A percentile compares a stretch with the other conserved stretches of the same genome.
Evolutionary conservation across 2,888 invertebrate species (phyloP).

Genomic region (Pyrgus malvae): DNA sequence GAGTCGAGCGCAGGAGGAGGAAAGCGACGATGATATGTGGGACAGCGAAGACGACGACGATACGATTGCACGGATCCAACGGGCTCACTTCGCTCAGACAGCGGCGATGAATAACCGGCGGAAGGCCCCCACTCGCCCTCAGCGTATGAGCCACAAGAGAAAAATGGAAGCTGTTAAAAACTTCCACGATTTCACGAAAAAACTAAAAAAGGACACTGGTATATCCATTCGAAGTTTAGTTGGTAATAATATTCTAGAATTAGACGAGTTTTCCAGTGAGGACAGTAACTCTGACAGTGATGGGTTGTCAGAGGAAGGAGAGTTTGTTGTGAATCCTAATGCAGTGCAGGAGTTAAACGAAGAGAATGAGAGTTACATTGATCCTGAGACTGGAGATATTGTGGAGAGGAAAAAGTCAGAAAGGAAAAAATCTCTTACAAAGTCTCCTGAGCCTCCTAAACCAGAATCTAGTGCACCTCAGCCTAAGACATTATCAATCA

Average conservation of each 20-base stretch:
- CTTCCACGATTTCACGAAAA: slow-evolving; percentile 77
- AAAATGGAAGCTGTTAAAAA: slow-evolving; percentile 78
- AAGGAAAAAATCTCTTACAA: slow-evolving; percentile 31
- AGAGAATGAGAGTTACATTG: slow-evolving; percentile 76
- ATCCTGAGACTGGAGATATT: slow-evolving; percentile 76
- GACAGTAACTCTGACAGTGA: slow-evolving; percentile 71
- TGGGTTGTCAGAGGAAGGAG: slow-evolving; percentile 70
- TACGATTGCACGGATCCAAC: slow-evolving; percentile 73
- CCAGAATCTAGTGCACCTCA: slow-evolving; percentile 34
- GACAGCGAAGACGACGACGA: slow-evolving; percentile 76
- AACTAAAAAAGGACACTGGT: slow-evolving; percentile 77
- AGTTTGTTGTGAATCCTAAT: slow-evolving; percentile 73
- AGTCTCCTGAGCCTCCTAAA: slow-evolving; percentile 30
- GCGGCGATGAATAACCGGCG: slow-evolving; percentile 70
- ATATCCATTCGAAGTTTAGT: slow-evolving; percentile 74
- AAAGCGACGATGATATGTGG: slow-evolving; percentile 63
- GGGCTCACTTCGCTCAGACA: slow-evolving; percentile 72
- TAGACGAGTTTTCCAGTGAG: slow-evolving; percentile 76
- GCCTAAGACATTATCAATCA: slow-evolving; percentile 74
- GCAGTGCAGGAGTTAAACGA: slow-evolving; percentile 72
- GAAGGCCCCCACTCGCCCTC: slow-evolving; percentile 58
- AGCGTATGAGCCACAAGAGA: slow-evolving; percentile 74
- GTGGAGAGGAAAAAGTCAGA: slow-evolving; percentile 51
- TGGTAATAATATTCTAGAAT: slow-evolving; percentile 73
- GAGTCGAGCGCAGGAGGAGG: slow-evolving; percentile 47